These are phyloP conservation scores for Labeo catla DNA, from an alignment of 2,113 vertebrate species.

Conservation along the genomic window DNA sequence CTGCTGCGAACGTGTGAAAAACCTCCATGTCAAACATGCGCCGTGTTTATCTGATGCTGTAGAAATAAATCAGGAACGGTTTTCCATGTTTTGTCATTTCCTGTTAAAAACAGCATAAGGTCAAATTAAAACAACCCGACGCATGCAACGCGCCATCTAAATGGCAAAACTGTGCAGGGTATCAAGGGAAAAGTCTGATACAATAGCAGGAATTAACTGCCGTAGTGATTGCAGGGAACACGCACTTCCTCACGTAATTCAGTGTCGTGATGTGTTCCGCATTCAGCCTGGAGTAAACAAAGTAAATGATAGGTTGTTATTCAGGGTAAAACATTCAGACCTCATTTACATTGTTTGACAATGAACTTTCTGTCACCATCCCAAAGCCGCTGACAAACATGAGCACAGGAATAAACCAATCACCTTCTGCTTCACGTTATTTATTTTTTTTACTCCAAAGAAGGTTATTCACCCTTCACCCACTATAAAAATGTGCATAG, in stretches of 20 bases:
- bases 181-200: neutral
- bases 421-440: neutral
- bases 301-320: slow-evolving; percentile 50
- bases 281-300: slow-evolving; percentile 43
- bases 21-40: slow-evolving; percentile 43
- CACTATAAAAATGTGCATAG: slow-evolving; percentile 4
- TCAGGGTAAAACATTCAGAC: slow-evolving; percentile 53
- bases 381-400: slow-evolving; percentile 38
- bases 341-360: slow-evolving; percentile 50
- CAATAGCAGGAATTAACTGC: slow-evolving; percentile 2
- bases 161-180: neutral
- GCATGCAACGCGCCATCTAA: neutral
- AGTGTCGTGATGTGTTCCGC: slow-evolving; percentile 41
- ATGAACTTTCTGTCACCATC: slow-evolving; percentile 40
- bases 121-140: slow-evolving; percentile 43
- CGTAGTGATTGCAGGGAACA: slow-evolving; percentile 15
- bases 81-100: slow-evolving; percentile 12
- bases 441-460: neutral
- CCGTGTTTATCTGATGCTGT: slow-evolving; percentile 17
- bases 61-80: slow-evolving; percentile 37
- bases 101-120: slow-evolving; percentile 37
- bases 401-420: slow-evolving; percentile 42
- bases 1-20: slow-evolving; percentile 14
- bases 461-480: slow-evolving; percentile 7
- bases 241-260: slow-evolving; percentile 32